Conservation (phyloP, 2,797 vertebrate genomes). For the Agapornis canus region DNA sequence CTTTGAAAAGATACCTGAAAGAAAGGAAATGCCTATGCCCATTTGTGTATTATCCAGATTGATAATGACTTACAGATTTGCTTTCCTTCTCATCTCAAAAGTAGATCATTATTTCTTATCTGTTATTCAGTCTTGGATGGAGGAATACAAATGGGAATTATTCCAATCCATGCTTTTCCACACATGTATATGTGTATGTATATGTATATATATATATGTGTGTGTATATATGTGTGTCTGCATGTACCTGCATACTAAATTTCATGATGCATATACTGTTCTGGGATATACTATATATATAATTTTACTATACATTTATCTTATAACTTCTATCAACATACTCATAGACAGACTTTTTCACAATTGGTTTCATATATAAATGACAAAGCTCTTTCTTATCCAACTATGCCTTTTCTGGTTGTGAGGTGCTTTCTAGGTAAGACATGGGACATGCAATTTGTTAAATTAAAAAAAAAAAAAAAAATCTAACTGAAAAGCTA, state of each 20-base stretch:
- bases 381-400: background rate
- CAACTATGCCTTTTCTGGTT: background rate
- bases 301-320: background rate
- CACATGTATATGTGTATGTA: background rate
- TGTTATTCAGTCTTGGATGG: background rate
- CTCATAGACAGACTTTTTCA: background rate
- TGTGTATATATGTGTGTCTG: background rate
- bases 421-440: background rate
- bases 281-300: background rate
- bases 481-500: background rate
- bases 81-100: background rate
- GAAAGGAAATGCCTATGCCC: background rate
- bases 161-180: background rate
- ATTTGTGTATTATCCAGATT: background rate
- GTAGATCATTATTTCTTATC: background rate
- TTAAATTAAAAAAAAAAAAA: background rate
- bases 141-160: background rate
- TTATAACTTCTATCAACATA: background rate
- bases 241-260: background rate
- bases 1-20: background rate
- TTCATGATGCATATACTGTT: background rate
- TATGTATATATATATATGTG: background rate
- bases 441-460: background rate
- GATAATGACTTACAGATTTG: background rate
- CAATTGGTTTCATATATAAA: background rate